These are phyloP conservation scores for Neodiprion lecontei DNA, from an alignment of 1,140 invertebrate genomes.

Conservation along the genomic window DNA sequence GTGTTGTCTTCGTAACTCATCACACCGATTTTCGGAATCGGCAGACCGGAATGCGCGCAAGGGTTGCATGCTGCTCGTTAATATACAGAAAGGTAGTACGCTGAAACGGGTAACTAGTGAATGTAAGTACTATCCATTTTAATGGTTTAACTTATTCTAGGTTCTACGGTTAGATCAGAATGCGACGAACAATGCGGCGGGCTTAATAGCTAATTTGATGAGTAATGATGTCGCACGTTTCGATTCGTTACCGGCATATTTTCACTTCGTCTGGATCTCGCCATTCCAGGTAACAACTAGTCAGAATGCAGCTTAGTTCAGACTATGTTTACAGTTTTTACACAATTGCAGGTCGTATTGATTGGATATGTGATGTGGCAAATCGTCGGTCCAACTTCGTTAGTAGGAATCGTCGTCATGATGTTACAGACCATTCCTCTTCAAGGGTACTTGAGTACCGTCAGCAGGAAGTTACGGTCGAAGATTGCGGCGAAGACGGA, in stretches of 20 bases:
- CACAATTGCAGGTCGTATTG: slow-evolving; percentile 52
- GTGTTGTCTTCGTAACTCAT: slow-evolving; percentile 52
- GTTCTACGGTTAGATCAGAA: slow-evolving; percentile 69
- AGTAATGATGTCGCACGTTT: slow-evolving; percentile 78
- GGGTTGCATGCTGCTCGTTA: slow-evolving; percentile 66
- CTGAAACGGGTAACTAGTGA: background rate
- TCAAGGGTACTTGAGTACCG: slow-evolving; percentile 70
- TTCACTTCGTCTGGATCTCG: slow-evolving; percentile 62
- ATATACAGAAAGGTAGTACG: slow-evolving; percentile 69
- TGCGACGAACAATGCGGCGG: slow-evolving; percentile 72
- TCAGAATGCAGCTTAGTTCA: background rate
- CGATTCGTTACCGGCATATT: slow-evolving; percentile 61
- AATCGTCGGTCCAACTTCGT: slow-evolving; percentile 69
- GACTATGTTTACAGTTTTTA: too few relatives aligned
- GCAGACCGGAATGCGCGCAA: slow-evolving; percentile 67
- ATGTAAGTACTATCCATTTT: background rate
- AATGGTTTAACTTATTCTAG: slow-evolving; percentile 55
- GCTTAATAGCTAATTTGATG: slow-evolving; percentile 84
- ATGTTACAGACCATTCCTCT: slow-evolving; percentile 68
- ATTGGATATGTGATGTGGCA: slow-evolving; percentile 72
- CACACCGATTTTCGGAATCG: slow-evolving; percentile 58
- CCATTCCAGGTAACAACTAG: slow-evolving; percentile 44
- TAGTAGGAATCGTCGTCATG: slow-evolving; percentile 73
- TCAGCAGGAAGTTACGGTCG: slow-evolving; percentile 62
- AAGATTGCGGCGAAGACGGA: slow-evolving; percentile 72